Percentiles rank a stretch among this genome's conserved stretches.
phyloP scores from a whole-genome alignment of 2,113 vertebrate species.

The Ptychochromis oligacanthus region DNA sequence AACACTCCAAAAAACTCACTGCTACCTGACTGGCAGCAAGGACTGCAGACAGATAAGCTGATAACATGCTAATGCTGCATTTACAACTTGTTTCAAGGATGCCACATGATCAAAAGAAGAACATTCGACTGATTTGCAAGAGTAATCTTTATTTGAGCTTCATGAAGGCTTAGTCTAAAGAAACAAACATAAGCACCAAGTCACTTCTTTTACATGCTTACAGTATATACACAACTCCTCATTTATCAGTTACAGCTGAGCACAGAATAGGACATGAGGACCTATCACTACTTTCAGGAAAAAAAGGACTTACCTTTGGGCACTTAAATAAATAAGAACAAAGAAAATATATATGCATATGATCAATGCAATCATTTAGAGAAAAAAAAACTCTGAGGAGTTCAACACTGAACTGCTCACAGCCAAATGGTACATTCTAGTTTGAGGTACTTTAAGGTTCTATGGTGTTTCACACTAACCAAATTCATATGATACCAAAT shows the following conservation, averaged over 20 bases:
- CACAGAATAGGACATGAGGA: not conserved
- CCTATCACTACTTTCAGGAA: not conserved
- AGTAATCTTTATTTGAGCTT: constrained; percentile 69
- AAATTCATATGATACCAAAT: not conserved
- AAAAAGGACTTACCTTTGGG: constrained; percentile 46
- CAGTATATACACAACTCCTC: constrained; percentile 40
- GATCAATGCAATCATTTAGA: not conserved
- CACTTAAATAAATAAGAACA: constrained; percentile 72
- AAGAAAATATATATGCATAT: constrained; percentile 8
- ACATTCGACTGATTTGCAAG: not conserved
- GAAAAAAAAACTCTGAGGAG: not conserved
- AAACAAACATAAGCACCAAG: constrained; percentile 45
- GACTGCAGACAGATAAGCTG: not conserved
- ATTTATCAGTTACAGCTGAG: constrained; percentile 10
- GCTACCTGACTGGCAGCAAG: not conserved
- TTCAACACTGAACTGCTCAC: not conserved
- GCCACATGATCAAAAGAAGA: rapidly evolving
- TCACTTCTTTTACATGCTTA: constrained; percentile 26
- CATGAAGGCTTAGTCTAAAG: constrained; percentile 20
- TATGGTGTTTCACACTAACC: not conserved
- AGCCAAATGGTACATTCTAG: constrained; percentile 30
- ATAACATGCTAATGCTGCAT: not conserved
- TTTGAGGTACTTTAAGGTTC: constrained; percentile 54
- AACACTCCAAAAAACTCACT: not conserved
- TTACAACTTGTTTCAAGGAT: not conserved